Conservation (phyloP, 1,140 invertebrate genomes). For the Hestina assimilis region DNA sequence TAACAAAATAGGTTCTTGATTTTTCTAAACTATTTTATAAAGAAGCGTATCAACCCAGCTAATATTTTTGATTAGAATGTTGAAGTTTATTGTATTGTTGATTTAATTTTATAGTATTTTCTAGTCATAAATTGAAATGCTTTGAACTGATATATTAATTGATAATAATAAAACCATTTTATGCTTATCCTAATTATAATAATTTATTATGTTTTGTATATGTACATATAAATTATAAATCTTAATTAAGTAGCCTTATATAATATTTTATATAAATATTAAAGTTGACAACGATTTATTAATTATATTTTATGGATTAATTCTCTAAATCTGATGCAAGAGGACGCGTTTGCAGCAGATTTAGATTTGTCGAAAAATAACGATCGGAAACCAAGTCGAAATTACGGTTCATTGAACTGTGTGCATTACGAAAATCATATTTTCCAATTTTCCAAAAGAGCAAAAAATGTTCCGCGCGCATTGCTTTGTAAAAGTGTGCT, state of each 20-base stretch:
- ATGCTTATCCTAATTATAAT: slow-evolving; percentile 1
- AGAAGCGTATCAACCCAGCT: background rate
- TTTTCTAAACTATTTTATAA: no score
- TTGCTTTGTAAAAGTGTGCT: no score
- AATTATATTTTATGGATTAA: slow-evolving; percentile 8
- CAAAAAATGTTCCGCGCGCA: no score
- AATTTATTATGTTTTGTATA: slow-evolving; percentile 13
- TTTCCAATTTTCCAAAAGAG: no score
- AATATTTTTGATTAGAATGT: background rate
- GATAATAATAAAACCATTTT: slow-evolving; percentile 1
- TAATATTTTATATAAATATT: slow-evolving; percentile 4
- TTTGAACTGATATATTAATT: background rate
- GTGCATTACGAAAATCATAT: no score
- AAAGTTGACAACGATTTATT: background rate
- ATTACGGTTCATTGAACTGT: no score
- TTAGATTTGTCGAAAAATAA: no score
- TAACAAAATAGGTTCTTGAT: no score
- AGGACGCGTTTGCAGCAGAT: slow-evolving; percentile 69
- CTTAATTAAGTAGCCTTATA: background rate
- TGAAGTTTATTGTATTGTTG: background rate
- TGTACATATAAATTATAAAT: slow-evolving; percentile 2
- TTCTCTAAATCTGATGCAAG: slow-evolving; percentile 61
- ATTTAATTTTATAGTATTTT: slow-evolving; percentile 11
- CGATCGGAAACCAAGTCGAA: no score
- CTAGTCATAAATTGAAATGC: background rate